Evolutionary conservation across 2,888 invertebrate genomes (phyloP).

Genomic region (Caenorhabditis sp.): DNA sequence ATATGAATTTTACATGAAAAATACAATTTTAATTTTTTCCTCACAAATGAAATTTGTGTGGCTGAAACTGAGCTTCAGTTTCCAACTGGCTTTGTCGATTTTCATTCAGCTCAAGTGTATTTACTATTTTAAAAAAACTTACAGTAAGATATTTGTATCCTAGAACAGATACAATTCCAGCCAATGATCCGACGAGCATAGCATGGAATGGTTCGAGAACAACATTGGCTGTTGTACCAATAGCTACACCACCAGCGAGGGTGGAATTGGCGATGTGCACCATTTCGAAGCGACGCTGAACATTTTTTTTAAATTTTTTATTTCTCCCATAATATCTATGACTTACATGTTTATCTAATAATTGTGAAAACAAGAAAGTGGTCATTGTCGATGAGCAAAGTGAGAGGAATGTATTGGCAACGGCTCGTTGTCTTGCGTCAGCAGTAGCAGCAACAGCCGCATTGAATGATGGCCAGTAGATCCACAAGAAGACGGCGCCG

Average conservation of each 20-base stretch:
- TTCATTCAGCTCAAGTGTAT: too few species aligned
- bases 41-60: too few species aligned
- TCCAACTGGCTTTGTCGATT: too few species aligned
- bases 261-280: conserved; percentile 74
- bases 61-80: too few species aligned
- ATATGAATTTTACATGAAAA: too few species aligned
- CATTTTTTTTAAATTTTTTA: not conserved
- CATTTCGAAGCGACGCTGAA: conserved; percentile 68
- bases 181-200: conserved; percentile 67
- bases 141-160: conserved; percentile 65
- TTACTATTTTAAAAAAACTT: not conserved
- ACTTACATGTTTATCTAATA: conserved; percentile 75
- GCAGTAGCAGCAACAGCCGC: conserved; percentile 75
- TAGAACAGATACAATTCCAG: conserved; percentile 68
- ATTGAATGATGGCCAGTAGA: conserved; percentile 98
- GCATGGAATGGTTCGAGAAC: conserved; percentile 71
- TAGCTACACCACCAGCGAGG: conserved; percentile 71
- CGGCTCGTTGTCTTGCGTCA: conserved; percentile 75
- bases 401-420: conserved; percentile 90
- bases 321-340: too few species aligned
- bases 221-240: conserved; percentile 72
- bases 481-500: conserved; percentile 90
- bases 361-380: conserved; percentile 84
- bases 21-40: too few species aligned
- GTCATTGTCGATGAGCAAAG: conserved; percentile 82